A percentile compares a stretch with the other conserved stretches of the same genome.
Conservation (phyloP, 2,888 invertebrate genomes). For the Punctoribates punctum region DNA sequence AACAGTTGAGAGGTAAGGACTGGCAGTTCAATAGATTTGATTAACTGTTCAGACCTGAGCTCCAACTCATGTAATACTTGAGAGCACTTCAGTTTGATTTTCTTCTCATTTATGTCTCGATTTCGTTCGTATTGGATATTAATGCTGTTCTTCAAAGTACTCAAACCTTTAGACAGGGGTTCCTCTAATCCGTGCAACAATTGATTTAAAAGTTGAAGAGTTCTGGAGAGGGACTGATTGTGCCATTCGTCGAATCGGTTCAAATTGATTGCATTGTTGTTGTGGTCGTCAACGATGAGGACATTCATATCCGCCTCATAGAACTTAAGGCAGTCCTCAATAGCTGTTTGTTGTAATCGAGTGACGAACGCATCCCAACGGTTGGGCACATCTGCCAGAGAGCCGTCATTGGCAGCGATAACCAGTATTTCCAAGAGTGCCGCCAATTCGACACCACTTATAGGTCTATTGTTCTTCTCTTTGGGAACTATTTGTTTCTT, state of each 20-base stretch:
- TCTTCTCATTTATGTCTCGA: constrained; percentile 47
- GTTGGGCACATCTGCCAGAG: constrained; percentile 48
- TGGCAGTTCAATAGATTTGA: constrained; percentile 44
- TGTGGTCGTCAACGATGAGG: constrained; percentile 39
- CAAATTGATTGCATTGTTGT: constrained; percentile 44
- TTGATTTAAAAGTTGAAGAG: constrained; percentile 45
- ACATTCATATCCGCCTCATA: constrained; percentile 46
- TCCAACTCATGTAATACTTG: constrained; percentile 44
- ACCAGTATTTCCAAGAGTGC: constrained; percentile 46
- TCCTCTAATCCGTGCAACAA: constrained; percentile 47
- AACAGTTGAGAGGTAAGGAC: constrained; percentile 34
- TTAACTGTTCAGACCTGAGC: constrained; percentile 43
- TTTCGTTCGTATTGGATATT: constrained; percentile 37
- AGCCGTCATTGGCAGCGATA: constrained; percentile 49
- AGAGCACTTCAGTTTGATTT: constrained; percentile 46
- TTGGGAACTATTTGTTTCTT: constrained; percentile 45
- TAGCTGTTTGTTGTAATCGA: constrained; percentile 46
- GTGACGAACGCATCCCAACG: constrained; percentile 48
- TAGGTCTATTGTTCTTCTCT: constrained; percentile 47
- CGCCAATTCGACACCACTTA: constrained; percentile 47
- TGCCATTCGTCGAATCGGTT: constrained; percentile 44
- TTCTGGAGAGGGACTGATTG: constrained; percentile 25
- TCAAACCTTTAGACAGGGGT: constrained; percentile 42
- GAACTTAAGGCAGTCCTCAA: constrained; percentile 48
- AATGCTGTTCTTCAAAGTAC: constrained; percentile 41